phyloP scores from a whole-genome alignment of 2,888 invertebrate species.

The Lacanobia oleracea region DNA sequence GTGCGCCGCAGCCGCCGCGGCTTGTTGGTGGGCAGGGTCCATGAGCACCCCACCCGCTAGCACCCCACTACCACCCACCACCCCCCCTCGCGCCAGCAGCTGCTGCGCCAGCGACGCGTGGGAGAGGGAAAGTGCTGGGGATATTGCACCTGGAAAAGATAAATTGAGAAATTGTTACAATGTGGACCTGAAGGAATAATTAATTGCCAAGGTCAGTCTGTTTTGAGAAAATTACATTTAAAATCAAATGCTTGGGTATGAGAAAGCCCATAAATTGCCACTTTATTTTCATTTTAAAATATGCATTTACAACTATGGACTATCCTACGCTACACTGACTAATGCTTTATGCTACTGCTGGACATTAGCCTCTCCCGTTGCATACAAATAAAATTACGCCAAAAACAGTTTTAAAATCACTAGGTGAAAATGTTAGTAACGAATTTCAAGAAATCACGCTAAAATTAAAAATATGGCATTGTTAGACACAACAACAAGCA shows the following conservation, averaged over 20 bases:
- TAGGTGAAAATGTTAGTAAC: background rate
- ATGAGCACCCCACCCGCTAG: conserved; percentile 84
- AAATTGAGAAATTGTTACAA: background rate
- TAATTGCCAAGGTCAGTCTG: background rate
- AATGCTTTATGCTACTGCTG: background rate
- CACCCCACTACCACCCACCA: conserved; percentile 86
- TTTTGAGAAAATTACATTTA: background rate
- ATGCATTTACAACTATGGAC: too few species aligned
- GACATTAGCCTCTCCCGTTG: background rate
- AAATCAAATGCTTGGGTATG: background rate
- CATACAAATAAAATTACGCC: background rate
- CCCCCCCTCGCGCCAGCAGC: conserved; percentile 84
- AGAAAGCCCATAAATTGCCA: background rate
- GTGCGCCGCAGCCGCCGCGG: conserved; percentile 87
- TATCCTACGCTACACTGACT: background rate
- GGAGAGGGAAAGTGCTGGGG: conserved; percentile 94
- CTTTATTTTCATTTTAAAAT: too few species aligned
- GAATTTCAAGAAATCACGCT: background rate
- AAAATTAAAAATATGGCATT: background rate
- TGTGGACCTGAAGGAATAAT: background rate
- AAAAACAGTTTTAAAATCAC: background rate
- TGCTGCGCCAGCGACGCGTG: conserved; percentile 89
- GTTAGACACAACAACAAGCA: conserved; percentile 26
- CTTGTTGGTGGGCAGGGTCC: conserved; percentile 88
- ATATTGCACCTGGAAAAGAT: conserved; percentile 92